A percentile compares a stretch with the other conserved stretches of the same genome.
These are phyloP conservation scores for Tretioscincus oriximinensis DNA, from an alignment of 2,113 vertebrate species.

Conservation along the genomic window DNA sequence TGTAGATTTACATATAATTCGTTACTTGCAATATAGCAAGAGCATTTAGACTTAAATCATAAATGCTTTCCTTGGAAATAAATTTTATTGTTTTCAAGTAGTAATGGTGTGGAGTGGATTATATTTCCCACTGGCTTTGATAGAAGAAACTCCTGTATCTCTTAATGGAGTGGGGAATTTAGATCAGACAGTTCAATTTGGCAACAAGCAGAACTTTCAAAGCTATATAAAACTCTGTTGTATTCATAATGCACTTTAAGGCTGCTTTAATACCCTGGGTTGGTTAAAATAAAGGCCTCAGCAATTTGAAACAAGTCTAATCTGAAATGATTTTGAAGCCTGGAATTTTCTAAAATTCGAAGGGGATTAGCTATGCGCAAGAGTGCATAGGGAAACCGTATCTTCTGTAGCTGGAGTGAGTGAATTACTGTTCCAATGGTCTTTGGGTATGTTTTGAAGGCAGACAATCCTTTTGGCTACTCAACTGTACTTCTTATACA, in stretches of 20 bases:
- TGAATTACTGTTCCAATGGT: background rate
- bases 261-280: background rate
- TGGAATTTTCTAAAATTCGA: background rate
- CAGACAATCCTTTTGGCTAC: background rate
- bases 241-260: background rate
- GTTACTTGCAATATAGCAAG: too few species aligned
- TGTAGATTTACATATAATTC: too few species aligned
- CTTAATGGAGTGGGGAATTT: background rate
- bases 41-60: background rate
- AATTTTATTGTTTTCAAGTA: constrained; percentile 1
- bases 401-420: background rate
- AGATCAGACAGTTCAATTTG: background rate
- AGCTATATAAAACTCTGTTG: background rate
- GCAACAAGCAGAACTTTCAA: background rate
- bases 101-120: too few species aligned
- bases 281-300: background rate
- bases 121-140: background rate
- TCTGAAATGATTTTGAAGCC: constrained; percentile 29
- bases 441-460: background rate
- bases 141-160: background rate
- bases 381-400: background rate
- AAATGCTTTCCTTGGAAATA: background rate
- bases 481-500: background rate
- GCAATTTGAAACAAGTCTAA: constrained; percentile 18
- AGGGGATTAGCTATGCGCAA: constrained; percentile 2